phyloP scores from a whole-genome alignment of 2,888 invertebrate genomes.

The Baccha elongata region DNA sequence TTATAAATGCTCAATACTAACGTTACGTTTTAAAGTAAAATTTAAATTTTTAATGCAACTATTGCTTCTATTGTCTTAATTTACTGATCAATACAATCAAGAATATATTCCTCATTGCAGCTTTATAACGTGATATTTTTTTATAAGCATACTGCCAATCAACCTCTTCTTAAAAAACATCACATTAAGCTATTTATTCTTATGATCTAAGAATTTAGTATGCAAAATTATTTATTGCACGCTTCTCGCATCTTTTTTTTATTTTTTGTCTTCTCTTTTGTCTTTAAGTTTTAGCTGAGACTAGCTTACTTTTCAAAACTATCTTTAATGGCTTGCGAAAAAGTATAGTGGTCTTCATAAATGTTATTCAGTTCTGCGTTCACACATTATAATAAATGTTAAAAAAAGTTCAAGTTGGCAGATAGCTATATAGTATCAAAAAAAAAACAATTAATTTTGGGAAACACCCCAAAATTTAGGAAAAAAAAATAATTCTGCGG shows the following conservation, averaged over 20 bases:
- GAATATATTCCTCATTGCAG: neutral
- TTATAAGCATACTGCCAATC: neutral
- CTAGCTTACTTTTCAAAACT: neutral
- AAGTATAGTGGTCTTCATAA: neutral
- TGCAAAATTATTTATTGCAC: slow-evolving; percentile 3
- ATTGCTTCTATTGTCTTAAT: too few species aligned
- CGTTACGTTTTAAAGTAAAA: too few species aligned
- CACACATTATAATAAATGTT: neutral
- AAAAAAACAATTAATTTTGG: neutral
- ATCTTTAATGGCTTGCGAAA: neutral
- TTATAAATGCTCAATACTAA: too few species aligned
- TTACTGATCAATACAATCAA: too few species aligned
- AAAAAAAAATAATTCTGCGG: slow-evolving; percentile 4
- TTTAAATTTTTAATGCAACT: too few species aligned
- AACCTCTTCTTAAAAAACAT: neutral
- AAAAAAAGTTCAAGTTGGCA: slow-evolving; percentile 7
- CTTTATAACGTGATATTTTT: neutral
- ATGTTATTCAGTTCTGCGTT: neutral
- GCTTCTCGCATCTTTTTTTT: neutral
- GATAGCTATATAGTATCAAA: neutral
- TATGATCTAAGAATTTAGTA: neutral
- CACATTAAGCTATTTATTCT: too few species aligned
- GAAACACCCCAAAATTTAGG: slow-evolving; percentile 13
- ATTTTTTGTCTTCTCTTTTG: neutral
- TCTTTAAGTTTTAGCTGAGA: neutral